phyloP scores from a whole-genome alignment of 1,140 invertebrate species.

The Calephelis nemesis region DNA sequence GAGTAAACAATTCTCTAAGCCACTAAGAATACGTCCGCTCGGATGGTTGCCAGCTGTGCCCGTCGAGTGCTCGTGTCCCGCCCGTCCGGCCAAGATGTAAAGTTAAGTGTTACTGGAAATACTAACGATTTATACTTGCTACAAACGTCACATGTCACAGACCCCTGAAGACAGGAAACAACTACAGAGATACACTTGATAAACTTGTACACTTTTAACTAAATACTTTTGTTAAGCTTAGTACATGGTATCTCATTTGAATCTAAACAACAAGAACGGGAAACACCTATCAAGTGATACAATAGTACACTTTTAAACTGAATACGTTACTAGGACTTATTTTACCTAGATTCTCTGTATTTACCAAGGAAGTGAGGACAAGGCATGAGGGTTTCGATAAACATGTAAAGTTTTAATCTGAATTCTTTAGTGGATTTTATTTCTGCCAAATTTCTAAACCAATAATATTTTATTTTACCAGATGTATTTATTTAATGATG shows the following conservation, averaged over 20 bases:
- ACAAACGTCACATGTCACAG: constrained; percentile 17
- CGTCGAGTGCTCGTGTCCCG: constrained; percentile 19
- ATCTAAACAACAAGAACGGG: neutral
- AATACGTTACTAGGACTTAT: neutral
- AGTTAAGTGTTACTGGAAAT: constrained; percentile 33
- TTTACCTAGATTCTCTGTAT: neutral
- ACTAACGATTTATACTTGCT: constrained; percentile 31
- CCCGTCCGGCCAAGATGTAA: constrained; percentile 38
- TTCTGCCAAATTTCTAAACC: too few species aligned
- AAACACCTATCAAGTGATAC: neutral
- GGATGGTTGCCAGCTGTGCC: constrained; percentile 61
- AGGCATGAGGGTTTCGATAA: too few species aligned
- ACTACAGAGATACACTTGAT: neutral
- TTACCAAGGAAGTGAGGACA: too few species aligned
- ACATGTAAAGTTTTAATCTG: too few species aligned
- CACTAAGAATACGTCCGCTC: constrained; percentile 42
- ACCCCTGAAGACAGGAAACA: constrained; percentile 16
- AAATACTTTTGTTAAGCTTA: neutral
- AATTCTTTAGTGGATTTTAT: too few species aligned
- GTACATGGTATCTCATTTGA: neutral
- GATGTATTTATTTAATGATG: too few species aligned
- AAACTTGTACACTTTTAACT: neutral
- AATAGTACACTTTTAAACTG: neutral
- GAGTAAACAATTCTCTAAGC: too few species aligned
- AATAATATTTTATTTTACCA: too few species aligned